Evolutionary conservation across 1,140 invertebrate genomes (phyloP).

Genomic region (Brachionus manjavacas): DNA sequence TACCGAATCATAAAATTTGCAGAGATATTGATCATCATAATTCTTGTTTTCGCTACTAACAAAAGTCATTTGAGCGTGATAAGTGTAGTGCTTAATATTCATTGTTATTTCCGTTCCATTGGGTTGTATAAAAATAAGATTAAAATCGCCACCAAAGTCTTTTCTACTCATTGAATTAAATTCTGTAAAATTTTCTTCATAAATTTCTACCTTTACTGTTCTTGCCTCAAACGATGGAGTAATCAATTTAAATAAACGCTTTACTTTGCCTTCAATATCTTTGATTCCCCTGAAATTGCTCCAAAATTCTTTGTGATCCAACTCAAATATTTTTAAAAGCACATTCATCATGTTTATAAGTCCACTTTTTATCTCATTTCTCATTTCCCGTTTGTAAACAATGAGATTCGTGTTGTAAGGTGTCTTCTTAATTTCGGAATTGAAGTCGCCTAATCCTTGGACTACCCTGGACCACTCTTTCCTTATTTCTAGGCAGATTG

Average conservation of each 20-base stretch:
- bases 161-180: conserved; percentile 1
- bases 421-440: neutral
- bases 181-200: neutral
- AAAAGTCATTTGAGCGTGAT: conserved; percentile 32
- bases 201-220: neutral
- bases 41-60: neutral
- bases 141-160: neutral
- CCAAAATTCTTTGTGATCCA: conserved; percentile 18
- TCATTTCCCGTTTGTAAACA: conserved; percentile 31
- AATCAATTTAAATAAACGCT: neutral
- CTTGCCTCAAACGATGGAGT: neutral
- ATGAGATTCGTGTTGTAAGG: neutral
- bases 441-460: conserved; percentile 15
- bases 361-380: conserved; percentile 40
- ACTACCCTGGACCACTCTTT: conserved; percentile 39
- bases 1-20: neutral
- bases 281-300: neutral
- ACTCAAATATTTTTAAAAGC: conserved; percentile 19
- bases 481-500: neutral
- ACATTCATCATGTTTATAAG: conserved; percentile 40
- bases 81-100: neutral
- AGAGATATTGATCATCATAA: neutral
- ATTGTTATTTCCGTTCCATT: neutral
- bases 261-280: conserved; percentile 11
- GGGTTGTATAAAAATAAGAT: neutral